These are phyloP conservation scores for Eupithecia pulchellata DNA, from an alignment of 2,888 invertebrate species.

Conservation along the genomic window DNA sequence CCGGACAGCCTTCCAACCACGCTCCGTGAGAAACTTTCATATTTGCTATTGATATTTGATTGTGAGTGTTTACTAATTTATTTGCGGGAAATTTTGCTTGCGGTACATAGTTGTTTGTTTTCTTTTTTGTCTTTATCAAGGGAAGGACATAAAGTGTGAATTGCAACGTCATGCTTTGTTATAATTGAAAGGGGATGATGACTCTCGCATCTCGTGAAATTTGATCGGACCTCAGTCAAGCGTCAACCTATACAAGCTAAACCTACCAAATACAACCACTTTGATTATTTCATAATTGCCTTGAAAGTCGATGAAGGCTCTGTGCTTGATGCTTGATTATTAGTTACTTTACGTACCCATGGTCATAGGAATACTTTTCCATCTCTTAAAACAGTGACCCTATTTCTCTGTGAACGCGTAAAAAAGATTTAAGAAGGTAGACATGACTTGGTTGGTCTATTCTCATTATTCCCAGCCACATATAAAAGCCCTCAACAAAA, in stretches of 20 bases:
- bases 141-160: background rate
- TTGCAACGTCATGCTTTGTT: background rate
- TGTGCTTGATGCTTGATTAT: background rate
- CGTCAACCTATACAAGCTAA: too few relatives aligned
- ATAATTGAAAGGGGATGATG: background rate
- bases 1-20: slow-evolving; percentile 51
- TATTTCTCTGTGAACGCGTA: background rate
- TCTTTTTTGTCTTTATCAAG: background rate
- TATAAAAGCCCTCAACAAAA: background rate
- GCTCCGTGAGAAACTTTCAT: slow-evolving; percentile 46
- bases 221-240: background rate
- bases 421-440: background rate
- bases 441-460: background rate
- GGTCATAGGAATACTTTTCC: background rate
- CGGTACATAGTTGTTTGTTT: background rate
- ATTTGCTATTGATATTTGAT: slow-evolving; percentile 39
- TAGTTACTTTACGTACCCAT: background rate
- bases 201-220: too few relatives aligned
- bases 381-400: background rate
- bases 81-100: background rate
- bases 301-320: background rate
- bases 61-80: slow-evolving; percentile 20
- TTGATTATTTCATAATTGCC: background rate
- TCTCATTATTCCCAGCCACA: background rate
- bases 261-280: background rate